Percentiles rank a stretch among this genome's conserved stretches.
phyloP scores from a whole-genome alignment of 2,888 invertebrate genomes.

The Byasa hedistus region DNA sequence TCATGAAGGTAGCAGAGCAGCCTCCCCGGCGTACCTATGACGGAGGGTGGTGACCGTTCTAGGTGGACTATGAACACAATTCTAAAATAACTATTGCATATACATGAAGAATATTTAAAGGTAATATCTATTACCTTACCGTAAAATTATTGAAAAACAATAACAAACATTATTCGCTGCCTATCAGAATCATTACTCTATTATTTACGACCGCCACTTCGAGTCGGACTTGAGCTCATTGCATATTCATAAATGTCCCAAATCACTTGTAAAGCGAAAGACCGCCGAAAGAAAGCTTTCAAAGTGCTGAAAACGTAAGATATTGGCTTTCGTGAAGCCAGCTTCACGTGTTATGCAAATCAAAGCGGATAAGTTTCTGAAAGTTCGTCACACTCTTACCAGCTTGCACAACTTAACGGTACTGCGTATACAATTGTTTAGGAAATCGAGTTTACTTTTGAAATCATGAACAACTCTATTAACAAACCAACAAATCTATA shows the following conservation, averaged over 20 bases:
- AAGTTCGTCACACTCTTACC: slow-evolving; percentile 42
- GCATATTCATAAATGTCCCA: slow-evolving; percentile 23
- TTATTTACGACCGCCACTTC: slow-evolving; percentile 2
- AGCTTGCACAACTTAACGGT: slow-evolving; percentile 33
- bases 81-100: no score
- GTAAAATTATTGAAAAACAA: no score
- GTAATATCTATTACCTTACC: no score
- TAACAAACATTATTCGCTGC: no score
- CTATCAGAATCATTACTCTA: slow-evolving; percentile 3
- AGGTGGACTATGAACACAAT: no score
- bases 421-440: slow-evolving; percentile 6
- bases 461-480: no score
- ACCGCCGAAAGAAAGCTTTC: slow-evolving; percentile 19
- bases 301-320: slow-evolving; percentile 25
- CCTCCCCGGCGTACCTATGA: no score
- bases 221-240: slow-evolving; percentile 2
- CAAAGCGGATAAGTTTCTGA: slow-evolving; percentile 44
- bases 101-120: no score
- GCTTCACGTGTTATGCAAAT: slow-evolving; percentile 51
- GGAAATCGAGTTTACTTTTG: neutral
- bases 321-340: slow-evolving; percentile 16
- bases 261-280: slow-evolving; percentile 20
- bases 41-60: no score
- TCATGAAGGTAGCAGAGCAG: no score
- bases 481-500: no score